These are phyloP conservation scores for Anorthoa munda DNA, from an alignment of 2,888 invertebrate genomes.

Conservation along the genomic window DNA sequence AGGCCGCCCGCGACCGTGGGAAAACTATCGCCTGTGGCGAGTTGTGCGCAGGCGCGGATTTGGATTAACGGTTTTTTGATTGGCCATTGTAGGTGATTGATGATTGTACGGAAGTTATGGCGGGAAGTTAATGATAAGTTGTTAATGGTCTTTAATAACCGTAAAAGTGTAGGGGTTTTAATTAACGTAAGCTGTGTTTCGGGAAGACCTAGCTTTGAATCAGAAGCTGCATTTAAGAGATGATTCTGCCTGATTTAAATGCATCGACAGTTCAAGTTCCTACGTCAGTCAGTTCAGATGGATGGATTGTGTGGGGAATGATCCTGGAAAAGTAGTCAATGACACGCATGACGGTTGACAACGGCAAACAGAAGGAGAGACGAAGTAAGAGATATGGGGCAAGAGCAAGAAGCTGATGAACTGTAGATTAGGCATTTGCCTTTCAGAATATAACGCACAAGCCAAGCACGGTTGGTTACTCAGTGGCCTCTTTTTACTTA, in stretches of 20 bases:
- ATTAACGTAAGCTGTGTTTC: constrained; percentile 4
- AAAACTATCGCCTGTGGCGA: constrained; percentile 91
- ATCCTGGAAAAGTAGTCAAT: too few relatives aligned
- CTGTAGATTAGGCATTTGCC: background rate
- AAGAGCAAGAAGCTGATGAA: background rate
- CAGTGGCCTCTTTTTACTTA: too few relatives aligned
- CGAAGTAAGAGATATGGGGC: too few relatives aligned
- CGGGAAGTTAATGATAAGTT: constrained; percentile 42
- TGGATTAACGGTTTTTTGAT: constrained; percentile 63
- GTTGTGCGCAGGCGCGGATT: constrained; percentile 80
- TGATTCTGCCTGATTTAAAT: background rate
- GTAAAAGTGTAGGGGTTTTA: constrained; percentile 27
- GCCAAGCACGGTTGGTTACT: background rate
- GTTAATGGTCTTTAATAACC: constrained; percentile 28
- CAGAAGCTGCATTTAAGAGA: background rate
- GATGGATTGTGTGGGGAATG: too few relatives aligned
- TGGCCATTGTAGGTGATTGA: constrained; percentile 54
- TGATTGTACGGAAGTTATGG: constrained; percentile 55
- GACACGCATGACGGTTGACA: too few relatives aligned
- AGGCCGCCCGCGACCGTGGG: constrained; percentile 88
- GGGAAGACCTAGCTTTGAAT: background rate
- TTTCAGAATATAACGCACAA: background rate
- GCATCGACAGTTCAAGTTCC: background rate
- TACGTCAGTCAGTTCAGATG: background rate
- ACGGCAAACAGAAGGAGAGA: too few relatives aligned